A percentile compares a stretch with the other conserved stretches of the same genome.
Conservation (phyloP, 1,140 invertebrate genomes). For the Diachasmimorpha longicaudata region DNA sequence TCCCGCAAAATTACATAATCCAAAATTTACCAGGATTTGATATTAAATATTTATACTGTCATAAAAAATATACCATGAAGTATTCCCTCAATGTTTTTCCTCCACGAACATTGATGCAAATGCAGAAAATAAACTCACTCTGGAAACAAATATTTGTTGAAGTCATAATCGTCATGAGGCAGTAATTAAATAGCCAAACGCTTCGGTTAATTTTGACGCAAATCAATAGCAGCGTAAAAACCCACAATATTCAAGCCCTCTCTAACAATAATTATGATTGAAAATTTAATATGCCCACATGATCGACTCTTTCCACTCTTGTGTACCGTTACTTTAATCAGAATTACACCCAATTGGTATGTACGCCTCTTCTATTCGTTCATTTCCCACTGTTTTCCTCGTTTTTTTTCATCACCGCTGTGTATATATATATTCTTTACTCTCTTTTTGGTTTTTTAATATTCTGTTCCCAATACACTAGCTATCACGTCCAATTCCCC, state of each 20-base stretch:
- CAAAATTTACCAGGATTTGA: too few relatives aligned
- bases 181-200: neutral
- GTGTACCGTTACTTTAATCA: slow-evolving; percentile 39
- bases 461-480: neutral
- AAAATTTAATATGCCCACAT: neutral
- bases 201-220: neutral
- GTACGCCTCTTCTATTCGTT: neutral
- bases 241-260: neutral
- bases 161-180: neutral
- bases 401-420: neutral
- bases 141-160: neutral
- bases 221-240: neutral
- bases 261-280: neutral
- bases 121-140: neutral
- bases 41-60: too few relatives aligned
- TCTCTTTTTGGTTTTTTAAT: neutral
- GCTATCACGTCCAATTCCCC: slow-evolving; percentile 1
- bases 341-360: slow-evolving; percentile 30
- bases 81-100: too few relatives aligned
- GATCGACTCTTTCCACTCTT: neutral
- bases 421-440: neutral
- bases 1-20: too few relatives aligned
- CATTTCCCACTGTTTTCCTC: neutral
- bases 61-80: too few relatives aligned
- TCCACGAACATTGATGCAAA: neutral